These are phyloP conservation scores for Anarrhichthys ocellatus DNA, from an alignment of 2,113 vertebrate species.

Conservation along the genomic window DNA sequence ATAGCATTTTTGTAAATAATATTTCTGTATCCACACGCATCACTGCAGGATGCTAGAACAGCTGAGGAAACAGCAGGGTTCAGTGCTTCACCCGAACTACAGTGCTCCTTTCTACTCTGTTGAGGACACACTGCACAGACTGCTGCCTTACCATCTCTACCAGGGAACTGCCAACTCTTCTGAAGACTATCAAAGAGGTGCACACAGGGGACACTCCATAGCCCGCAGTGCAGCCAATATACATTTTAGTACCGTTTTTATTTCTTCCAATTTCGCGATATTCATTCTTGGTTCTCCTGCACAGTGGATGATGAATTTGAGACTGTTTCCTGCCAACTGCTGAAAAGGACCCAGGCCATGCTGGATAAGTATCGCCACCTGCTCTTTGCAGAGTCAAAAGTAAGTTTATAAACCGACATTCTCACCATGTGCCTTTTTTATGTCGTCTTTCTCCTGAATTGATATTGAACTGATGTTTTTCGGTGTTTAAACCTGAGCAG, in stretches of 20 bases:
- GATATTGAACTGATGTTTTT: constrained; percentile 60
- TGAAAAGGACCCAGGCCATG: constrained; percentile 94
- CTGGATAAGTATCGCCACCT: constrained; percentile 94
- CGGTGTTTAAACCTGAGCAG: constrained; percentile 76
- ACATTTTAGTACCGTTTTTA: background rate
- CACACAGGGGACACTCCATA: background rate
- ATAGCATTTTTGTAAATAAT: background rate
- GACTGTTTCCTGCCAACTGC: constrained; percentile 89
- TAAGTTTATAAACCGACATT: constrained; percentile 72
- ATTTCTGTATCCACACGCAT: background rate
- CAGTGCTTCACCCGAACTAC: constrained; percentile 93
- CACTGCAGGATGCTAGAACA: constrained; percentile 91
- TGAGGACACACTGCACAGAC: constrained; percentile 88
- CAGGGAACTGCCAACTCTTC: constrained; percentile 90
- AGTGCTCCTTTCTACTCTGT: constrained; percentile 89
- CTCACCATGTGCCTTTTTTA: background rate
- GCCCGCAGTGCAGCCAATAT: no score
- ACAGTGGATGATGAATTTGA: constrained; percentile 95
- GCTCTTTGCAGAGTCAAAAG: constrained; percentile 93
- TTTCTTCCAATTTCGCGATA: background rate
- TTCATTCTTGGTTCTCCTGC: background rate
- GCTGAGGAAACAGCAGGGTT: constrained; percentile 92
- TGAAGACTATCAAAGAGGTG: constrained; percentile 89
- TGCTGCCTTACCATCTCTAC: constrained; percentile 96
- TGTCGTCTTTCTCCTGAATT: constrained; percentile 21